Evolutionary conservation across 2,888 invertebrate species (phyloP), one percentile per base, ranked within the genome.

Genomic region (Rhagonycha fulva): DNA sequence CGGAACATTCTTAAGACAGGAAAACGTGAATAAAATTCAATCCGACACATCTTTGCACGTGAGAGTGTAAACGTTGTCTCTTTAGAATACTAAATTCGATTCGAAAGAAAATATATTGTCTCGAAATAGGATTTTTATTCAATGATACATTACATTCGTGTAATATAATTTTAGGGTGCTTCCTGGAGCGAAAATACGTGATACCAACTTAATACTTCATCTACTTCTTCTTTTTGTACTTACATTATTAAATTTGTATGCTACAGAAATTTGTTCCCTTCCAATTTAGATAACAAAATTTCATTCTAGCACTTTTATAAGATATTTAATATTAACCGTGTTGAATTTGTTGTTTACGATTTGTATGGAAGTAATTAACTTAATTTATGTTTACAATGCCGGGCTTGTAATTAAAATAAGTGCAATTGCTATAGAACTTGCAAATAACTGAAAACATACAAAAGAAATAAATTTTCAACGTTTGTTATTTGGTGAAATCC

Each of bases 51-150:
- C 32, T 74, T 62, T 32, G 74, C 67, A 74, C 74, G 74, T 74
- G 74, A 71, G 66, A 67, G 69, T 67, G 74, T 30, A 70, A 63
- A 70, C 61, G 67, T 24, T 60, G 70, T 70, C 70, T 70, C 61
- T 74, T 74, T 71, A 68, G 74, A 74, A 74, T 74, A 74, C 74
- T 70, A 74, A 74, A 74, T 74, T 74, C 66, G 70, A 70, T 74
- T 74, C 67, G 67, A 66, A 70, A 67, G 67, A 61, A 74, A 71
- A 74, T 74, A 70, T 74, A 74, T 74, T 70, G 74, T 74, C 74
- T 66, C 67, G 66, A 61, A 74, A 74, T 74, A 66, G 70, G 74
- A 74, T 74, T 74, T 74, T 74, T 74, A 70, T 74, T 70, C 67
- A 74, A 62, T 74, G 74, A 74, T 71, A 74, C 74, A 74, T 74